A percentile compares a stretch with the other conserved stretches of the same genome.
These are phyloP conservation scores for Salarias fasciatus DNA, from an alignment of 2,797 vertebrate species.

Conservation along the genomic window DNA sequence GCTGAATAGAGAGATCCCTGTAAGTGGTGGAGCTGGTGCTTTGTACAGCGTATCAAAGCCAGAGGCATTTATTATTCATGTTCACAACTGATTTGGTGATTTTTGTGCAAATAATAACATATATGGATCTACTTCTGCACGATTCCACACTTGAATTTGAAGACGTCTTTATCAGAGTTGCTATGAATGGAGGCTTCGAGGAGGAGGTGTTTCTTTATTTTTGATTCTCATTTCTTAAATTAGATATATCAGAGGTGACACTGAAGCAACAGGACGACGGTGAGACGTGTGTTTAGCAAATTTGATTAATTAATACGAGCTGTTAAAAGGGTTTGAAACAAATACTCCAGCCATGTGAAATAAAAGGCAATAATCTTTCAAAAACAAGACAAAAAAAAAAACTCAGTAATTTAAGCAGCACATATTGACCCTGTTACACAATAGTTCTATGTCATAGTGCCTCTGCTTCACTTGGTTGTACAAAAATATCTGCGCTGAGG, in stretches of 20 bases:
- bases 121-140: background rate
- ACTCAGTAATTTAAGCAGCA: slow-evolving; percentile 56
- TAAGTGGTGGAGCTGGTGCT: too few relatives aligned
- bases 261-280: slow-evolving; percentile 14
- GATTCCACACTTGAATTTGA: slow-evolving; percentile 23
- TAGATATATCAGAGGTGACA: slow-evolving; percentile 4
- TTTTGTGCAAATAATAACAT: slow-evolving; percentile 7
- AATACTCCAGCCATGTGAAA: too few relatives aligned
- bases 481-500: slow-evolving; percentile 54
- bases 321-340: slow-evolving; percentile 25
- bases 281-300: slow-evolving; percentile 27
- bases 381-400: too few relatives aligned
- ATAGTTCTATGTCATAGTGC: slow-evolving; percentile 61
- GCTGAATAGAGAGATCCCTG: slow-evolving; percentile 12
- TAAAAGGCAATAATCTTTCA: too few relatives aligned
- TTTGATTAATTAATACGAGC: slow-evolving; percentile 30
- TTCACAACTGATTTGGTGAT: slow-evolving; percentile 15
- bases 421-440: slow-evolving; percentile 69
- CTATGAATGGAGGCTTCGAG: too few relatives aligned
- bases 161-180: background rate
- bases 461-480: slow-evolving; percentile 57
- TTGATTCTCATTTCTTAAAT: background rate
- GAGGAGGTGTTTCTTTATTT: slow-evolving; percentile 9
- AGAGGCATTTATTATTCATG: slow-evolving; percentile 6
- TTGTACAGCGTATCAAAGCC: slow-evolving; percentile 17